A percentile compares a stretch with the other conserved stretches of the same genome.
Conservation (phyloP, 2,888 invertebrate genomes). For the Cryptus viduatorius region DNA sequence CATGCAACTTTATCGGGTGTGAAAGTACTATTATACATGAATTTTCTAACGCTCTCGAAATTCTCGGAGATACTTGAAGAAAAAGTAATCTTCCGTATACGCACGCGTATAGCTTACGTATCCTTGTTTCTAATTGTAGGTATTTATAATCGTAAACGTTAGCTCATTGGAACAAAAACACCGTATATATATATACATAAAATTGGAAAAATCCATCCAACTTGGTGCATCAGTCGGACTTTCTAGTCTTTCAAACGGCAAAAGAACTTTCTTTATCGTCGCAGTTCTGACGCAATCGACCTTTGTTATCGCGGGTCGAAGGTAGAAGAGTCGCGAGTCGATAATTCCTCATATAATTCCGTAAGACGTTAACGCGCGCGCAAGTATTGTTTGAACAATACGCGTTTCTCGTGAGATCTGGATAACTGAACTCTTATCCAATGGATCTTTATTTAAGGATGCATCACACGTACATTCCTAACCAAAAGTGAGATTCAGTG, state of each 20-base stretch:
- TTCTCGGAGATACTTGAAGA: slow-evolving; percentile 71
- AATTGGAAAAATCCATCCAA: not conserved
- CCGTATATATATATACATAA: not conserved
- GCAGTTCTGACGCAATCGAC: slow-evolving; percentile 46
- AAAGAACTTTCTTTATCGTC: slow-evolving; percentile 46
- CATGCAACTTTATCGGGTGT: slow-evolving; percentile 67
- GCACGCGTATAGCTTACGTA: slow-evolving; percentile 70
- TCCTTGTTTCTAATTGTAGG: slow-evolving; percentile 72
- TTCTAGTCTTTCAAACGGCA: slow-evolving; percentile 3
- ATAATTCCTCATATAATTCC: slow-evolving; percentile 33
- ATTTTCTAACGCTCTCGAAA: slow-evolving; percentile 76
- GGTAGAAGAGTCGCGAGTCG: slow-evolving; percentile 41
- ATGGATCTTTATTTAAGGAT: slow-evolving; percentile 58
- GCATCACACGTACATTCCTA: no score
- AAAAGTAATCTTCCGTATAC: slow-evolving; percentile 78
- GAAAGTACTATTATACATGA: slow-evolving; percentile 73
- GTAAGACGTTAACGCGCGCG: slow-evolving; percentile 14
- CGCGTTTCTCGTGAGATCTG: slow-evolving; percentile 44
- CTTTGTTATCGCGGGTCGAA: slow-evolving; percentile 56
- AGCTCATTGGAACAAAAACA: slow-evolving; percentile 31
- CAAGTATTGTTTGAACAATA: slow-evolving; percentile 42
- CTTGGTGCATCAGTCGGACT: not conserved
- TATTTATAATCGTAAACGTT: slow-evolving; percentile 43
- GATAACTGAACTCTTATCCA: slow-evolving; percentile 30
- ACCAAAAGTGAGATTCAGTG: no score